Conservation (phyloP, 2,888 invertebrate species). For the Acronicta alni region DNA sequence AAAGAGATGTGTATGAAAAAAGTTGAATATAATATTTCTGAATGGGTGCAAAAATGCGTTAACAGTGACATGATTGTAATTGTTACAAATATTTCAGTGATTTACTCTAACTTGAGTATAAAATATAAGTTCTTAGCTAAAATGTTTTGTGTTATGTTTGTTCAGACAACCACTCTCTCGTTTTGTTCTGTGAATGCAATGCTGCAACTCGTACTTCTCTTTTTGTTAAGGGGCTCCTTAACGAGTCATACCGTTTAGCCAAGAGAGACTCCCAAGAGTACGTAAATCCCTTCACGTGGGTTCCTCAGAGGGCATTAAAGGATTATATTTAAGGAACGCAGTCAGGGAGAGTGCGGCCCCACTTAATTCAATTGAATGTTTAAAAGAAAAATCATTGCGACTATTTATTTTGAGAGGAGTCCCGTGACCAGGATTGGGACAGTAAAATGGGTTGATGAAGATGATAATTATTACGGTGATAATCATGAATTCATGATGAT, state of each 20-base stretch:
- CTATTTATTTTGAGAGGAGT: no score
- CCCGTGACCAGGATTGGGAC: no score
- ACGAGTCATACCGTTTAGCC: constrained; percentile 17
- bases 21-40: constrained; percentile 15
- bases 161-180: no score
- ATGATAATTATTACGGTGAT: no score
- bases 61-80: constrained; percentile 38
- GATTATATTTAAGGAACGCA: constrained; percentile 30
- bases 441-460: no score
- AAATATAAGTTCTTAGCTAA: no score
- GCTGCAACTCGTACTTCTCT: background rate
- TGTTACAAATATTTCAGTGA: constrained; percentile 39
- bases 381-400: constrained; percentile 5
- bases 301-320: constrained; percentile 32
- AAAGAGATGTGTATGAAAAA: constrained; percentile 38
- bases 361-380: constrained; percentile 13
- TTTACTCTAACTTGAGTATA: no score
- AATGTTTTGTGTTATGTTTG: no score
- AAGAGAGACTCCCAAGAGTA: background rate
- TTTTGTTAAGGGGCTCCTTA: background rate
- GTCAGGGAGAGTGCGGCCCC: constrained; percentile 9
- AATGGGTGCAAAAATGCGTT: constrained; percentile 29
- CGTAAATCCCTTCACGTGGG: constrained; percentile 14
- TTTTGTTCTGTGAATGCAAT: no score
- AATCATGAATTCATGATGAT: no score